Evolutionary conservation across 2,888 invertebrate genomes (phyloP), one percentile per base, ranked within the genome.

Genomic region (Timandra comae): DNA sequence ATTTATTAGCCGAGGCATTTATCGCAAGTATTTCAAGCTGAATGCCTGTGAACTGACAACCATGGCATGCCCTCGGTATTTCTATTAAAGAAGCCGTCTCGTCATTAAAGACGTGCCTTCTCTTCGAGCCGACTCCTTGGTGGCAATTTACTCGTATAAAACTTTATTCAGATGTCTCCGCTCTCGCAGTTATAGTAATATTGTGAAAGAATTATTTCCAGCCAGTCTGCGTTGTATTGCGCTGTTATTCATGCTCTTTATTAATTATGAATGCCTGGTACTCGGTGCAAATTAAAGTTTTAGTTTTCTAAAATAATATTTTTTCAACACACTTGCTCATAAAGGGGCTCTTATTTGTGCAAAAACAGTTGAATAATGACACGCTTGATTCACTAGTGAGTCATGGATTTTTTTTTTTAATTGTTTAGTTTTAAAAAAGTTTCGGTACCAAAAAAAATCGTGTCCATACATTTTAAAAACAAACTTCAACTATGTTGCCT

Each of bases 81-180:
- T 79, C 74, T 74, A 80, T 78, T 82, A 80, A 75, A 79, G 78
- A 70, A 74, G 73, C 74, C 72, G 74, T 75, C 75, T 79, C n/a
- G n/a, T n/a, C 81, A 80, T 79, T 81, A 79, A 67, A 73, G 74
- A 71, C 73, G 68, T 68, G 69, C 70, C 69, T 54, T 66, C 64
- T 61, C 63, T 58, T 16, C 16, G 16, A 16, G 43, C 26, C 29
- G 22, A 16, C 20, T 51, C 52, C 59, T 62, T 65, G 67, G 58
- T 71, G 69, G 74, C 73, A 81, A 80, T 80, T 80, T 79, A 64
- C 71, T 63, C 68, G 63, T 63, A 63, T 68, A 70, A 69, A 78
- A 78, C 70, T 77, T 77, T 72, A 76, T 76, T 73, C 73, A 72
- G 73, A 70, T 67, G 70, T 64, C 62, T 63, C 53, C n/a, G n/a